Percentiles rank a stretch among this genome's conserved stretches.
Conservation (phyloP, 2,888 invertebrate genomes). For the Ecliptopera silaceata region DNA sequence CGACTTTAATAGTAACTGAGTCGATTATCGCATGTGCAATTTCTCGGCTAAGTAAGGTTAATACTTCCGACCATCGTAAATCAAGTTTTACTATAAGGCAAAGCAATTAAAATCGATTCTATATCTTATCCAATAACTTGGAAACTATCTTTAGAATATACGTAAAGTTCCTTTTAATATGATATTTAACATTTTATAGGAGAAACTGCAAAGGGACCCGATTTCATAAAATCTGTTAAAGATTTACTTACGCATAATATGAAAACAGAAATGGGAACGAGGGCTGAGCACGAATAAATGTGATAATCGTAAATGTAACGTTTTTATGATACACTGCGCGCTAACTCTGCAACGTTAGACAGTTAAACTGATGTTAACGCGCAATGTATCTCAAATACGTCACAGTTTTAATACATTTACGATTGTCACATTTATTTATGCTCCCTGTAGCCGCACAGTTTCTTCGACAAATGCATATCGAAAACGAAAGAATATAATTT, state of each 20-base stretch:
- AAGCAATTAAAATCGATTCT: constrained; percentile 9
- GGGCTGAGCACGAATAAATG: no score
- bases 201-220: constrained; percentile 10
- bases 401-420: no score
- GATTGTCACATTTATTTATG: no score
- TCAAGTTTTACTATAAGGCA: constrained; percentile 5
- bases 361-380: no score
- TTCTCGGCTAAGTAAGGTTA: constrained; percentile 4
- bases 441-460: background rate
- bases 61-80: constrained; percentile 12
- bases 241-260: background rate
- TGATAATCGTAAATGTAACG: no score
- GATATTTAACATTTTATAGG: constrained; percentile 6
- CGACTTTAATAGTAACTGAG: background rate
- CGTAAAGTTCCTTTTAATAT: constrained; percentile 4
- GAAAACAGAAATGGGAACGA: background rate
- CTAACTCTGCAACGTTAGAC: no score
- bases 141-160: constrained; percentile 5
- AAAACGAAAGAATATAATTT: background rate
- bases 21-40: background rate
- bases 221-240: constrained; percentile 6
- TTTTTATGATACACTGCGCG: no score
- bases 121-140: constrained; percentile 7
- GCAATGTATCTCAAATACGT: no score
- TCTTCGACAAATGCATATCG: background rate